Percentiles rank a stretch among this genome's conserved stretches.
Evolutionary conservation across 2,888 invertebrate species (phyloP).

Genomic region (Malachius bipustulatus): DNA sequence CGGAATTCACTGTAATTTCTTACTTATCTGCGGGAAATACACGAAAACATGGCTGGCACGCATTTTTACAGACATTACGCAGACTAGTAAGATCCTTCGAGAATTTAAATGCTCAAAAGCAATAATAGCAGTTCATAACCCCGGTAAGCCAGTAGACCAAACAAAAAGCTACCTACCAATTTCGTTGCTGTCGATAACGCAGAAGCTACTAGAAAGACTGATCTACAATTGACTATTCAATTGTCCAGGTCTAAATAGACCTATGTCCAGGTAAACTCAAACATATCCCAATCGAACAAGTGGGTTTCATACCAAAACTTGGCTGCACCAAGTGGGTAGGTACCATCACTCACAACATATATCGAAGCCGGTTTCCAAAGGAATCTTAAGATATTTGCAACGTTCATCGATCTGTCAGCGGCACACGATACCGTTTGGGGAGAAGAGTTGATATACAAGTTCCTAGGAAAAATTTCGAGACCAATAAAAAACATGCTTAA

Average conservation of each 20-base stretch:
- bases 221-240: constrained; percentile 10
- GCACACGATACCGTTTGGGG: too few species aligned
- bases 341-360: constrained; percentile 7
- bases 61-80: too few species aligned
- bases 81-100: too few species aligned
- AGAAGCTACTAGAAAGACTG: constrained; percentile 10
- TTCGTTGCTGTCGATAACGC: constrained; percentile 7
- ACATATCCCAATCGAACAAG: constrained; percentile 8
- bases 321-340: constrained; percentile 9
- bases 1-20: constrained; percentile 7
- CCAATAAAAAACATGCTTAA: too few species aligned
- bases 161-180: constrained; percentile 12
- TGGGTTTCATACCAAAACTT: constrained; percentile 8
- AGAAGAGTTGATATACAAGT: too few species aligned
- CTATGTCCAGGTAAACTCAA: background rate
- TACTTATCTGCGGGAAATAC: constrained; percentile 8
- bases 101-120: constrained; percentile 13
- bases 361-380: constrained; percentile 5
- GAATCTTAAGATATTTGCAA: constrained; percentile 5
- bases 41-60: too few species aligned
- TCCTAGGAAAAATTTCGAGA: too few species aligned
- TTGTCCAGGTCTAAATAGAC: too few species aligned
- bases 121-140: constrained; percentile 11
- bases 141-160: constrained; percentile 11
- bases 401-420: constrained; percentile 4